Conservation (phyloP, 2,888 invertebrate species). For the Dicranocentrus wangi region DNA sequence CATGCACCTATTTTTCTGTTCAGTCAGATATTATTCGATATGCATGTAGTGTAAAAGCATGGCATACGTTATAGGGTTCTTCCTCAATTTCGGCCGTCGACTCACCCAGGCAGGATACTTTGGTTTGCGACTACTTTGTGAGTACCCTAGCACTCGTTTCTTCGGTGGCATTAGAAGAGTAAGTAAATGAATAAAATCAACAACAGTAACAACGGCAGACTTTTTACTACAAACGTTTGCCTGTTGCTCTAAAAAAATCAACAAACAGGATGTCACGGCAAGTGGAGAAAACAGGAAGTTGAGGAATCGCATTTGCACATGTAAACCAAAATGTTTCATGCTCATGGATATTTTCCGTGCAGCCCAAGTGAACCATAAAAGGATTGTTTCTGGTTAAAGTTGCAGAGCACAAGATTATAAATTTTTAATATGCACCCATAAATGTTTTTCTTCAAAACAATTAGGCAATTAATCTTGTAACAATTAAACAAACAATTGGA, state of each 20-base stretch:
- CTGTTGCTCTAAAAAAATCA: neutral
- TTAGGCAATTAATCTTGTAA: too few species aligned
- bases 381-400: neutral
- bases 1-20: conserved; percentile 2
- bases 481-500: too few species aligned
- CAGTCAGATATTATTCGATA: neutral
- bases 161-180: neutral
- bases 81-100: neutral
- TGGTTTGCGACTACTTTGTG: too few species aligned
- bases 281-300: conserved; percentile 13
- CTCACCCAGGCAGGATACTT: neutral
- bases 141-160: neutral
- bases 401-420: neutral
- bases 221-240: neutral
- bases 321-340: neutral
- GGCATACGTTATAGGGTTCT: neutral
- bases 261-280: neutral
- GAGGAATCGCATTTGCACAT: neutral
- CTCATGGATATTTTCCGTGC: neutral
- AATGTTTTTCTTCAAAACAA: too few species aligned
- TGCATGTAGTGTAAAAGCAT: neutral
- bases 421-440: too few species aligned
- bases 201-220: neutral
- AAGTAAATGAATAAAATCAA: neutral
- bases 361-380: neutral